Conservation (phyloP, 1,140 invertebrate species). For the Drosophila sulfurigaster region DNA sequence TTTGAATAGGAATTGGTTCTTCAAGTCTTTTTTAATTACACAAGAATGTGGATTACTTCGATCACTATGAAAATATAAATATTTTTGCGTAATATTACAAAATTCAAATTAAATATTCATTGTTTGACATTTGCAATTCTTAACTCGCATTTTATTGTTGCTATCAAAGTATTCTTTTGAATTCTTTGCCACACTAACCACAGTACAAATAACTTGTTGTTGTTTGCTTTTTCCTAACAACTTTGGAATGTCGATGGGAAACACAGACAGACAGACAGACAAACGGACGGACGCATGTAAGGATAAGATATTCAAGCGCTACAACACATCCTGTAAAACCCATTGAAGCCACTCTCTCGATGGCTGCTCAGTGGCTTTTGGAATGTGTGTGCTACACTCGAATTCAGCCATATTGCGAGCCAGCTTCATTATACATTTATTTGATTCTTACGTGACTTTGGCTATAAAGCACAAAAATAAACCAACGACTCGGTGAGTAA, state of each 20-base stretch:
- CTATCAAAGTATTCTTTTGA: constrained; percentile 1
- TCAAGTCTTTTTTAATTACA: no score
- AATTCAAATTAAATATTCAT: no score
- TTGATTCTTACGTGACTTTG: constrained; percentile 76
- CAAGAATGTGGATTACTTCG: no score
- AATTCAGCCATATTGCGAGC: not conserved
- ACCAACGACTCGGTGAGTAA: constrained; percentile 15
- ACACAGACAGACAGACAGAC: not conserved
- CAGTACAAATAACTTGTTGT: constrained; percentile 10
- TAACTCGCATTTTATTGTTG: not conserved
- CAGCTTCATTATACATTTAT: constrained; percentile 76
- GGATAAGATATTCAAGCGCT: constrained; percentile 21
- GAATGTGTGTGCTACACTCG: constrained; percentile 2
- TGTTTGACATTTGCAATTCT: no score
- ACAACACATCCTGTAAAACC: constrained; percentile 37
- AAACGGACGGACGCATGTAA: not conserved
- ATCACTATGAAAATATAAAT: no score
- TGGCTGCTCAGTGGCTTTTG: constrained; percentile 51
- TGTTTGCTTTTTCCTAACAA: constrained; percentile 4
- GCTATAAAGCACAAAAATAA: constrained; percentile 76
- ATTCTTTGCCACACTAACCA: not conserved
- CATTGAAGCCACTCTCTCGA: constrained; percentile 25
- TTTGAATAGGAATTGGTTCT: no score
- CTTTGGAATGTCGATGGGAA: constrained; percentile 9
- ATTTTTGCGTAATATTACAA: no score